These are phyloP conservation scores for Dolomedes plantarius DNA, from an alignment of 2,888 invertebrate genomes.

Conservation along the genomic window DNA sequence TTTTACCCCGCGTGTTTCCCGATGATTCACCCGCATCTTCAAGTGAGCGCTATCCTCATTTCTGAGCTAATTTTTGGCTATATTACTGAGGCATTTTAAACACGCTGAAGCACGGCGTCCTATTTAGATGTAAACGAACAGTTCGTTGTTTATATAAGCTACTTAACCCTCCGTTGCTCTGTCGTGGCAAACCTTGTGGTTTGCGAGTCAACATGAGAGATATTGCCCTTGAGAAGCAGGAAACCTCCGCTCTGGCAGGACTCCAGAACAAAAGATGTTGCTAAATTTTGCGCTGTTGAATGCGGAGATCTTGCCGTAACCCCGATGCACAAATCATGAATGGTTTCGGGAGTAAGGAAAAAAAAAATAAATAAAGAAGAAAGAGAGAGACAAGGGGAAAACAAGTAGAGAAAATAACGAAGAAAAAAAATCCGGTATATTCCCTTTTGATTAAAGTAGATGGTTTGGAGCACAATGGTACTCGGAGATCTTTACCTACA, in stretches of 20 bases:
- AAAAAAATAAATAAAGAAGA: too few relatives aligned
- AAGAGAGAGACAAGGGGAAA: too few relatives aligned
- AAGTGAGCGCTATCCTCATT: too few relatives aligned
- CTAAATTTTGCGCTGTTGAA: constrained; percentile 4
- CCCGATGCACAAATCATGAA: constrained; percentile 51
- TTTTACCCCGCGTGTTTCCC: too few relatives aligned
- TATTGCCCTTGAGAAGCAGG: background rate
- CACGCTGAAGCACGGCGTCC: too few relatives aligned
- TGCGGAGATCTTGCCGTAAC: constrained; percentile 1
- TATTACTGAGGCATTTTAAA: too few relatives aligned
- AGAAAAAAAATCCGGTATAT: constrained; percentile 8
- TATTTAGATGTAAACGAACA: too few relatives aligned
- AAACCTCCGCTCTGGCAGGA: background rate
- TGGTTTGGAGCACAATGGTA: too few relatives aligned
- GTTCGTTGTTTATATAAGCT: background rate
- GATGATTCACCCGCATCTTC: too few relatives aligned
- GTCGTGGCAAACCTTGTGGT: background rate
- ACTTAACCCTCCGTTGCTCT: background rate
- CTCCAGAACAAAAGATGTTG: background rate
- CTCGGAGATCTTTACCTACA: too few relatives aligned
- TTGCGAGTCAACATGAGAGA: background rate
- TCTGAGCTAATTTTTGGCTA: too few relatives aligned
- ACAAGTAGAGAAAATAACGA: too few relatives aligned
- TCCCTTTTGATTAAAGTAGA: constrained; percentile 33
- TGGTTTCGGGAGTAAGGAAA: constrained; percentile 27